Conservation (phyloP, 2,113 vertebrate genomes). For the Corapipo altera region DNA sequence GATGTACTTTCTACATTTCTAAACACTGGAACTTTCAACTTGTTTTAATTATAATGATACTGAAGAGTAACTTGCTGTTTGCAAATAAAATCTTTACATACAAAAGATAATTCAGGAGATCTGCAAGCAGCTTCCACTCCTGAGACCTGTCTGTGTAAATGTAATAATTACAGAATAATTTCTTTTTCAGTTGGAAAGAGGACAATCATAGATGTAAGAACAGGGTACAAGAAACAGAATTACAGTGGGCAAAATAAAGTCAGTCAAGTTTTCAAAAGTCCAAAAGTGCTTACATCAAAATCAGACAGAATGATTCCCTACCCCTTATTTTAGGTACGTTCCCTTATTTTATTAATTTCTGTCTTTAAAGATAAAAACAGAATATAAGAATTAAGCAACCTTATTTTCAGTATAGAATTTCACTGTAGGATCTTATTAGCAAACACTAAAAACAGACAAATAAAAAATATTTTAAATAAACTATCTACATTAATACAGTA, state of each 20-base stretch:
- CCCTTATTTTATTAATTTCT: neutral
- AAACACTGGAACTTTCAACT: neutral
- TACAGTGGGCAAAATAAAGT: neutral
- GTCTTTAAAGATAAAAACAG: neutral
- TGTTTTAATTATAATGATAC: neutral
- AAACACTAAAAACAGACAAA: neutral
- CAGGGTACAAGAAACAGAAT: neutral
- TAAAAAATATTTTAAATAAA: neutral
- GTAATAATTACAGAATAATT: neutral
- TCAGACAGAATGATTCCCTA: neutral
- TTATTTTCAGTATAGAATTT: neutral
- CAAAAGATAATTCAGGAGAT: neutral
- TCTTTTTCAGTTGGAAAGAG: neutral
- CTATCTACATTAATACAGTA: neutral
- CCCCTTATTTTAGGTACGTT: neutral
- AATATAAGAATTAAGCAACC: neutral
- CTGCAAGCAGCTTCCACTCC: neutral
- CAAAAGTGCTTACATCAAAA: neutral
- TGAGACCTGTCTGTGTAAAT: neutral
- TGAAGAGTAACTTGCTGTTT: neutral
- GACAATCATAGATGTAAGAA: neutral
- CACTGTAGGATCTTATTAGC: neutral
- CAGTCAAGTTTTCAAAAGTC: neutral
- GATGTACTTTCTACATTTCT: neutral
- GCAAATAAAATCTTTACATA: neutral